Evolutionary conservation across 2,797 vertebrate species (phyloP), one percentile per base, ranked within the genome.

Genomic region (Trachurus trachurus): DNA sequence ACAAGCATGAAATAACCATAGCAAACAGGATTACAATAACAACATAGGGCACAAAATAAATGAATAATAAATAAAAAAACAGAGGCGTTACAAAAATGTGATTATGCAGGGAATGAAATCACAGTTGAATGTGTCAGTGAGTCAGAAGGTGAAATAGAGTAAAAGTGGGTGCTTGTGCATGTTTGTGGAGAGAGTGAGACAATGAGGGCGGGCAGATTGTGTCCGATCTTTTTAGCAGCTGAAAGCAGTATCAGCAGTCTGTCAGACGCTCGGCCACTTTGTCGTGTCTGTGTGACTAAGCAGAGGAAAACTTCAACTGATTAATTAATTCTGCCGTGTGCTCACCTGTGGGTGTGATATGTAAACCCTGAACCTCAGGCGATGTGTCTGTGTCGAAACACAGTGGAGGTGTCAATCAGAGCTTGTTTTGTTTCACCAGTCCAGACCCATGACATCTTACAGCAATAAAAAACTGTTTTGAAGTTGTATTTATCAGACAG

Each of bases 271-370:
- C 22, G 57, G 61, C 1, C 31, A 37, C 60, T 39, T 6, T 63
- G n/a, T 66, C 19, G 40, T 65, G 49, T 73, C 53, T 82, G 54
- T 66, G 54, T 74, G 81, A 76, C 63, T 73, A 66, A 73, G 50
- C 11, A 57, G 62, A 15, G 7, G 13, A 34, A 59, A 78, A 53
- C 64, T 50, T 63, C 16, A 68, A 45, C 44, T 62, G 6, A 2
- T 9, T 56, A 65, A 45, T 54, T 45, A 19, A 54, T 63, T 39
- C 40, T 50, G 15, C 59, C 29, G 5, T 17, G 37, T 49, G 26
- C 29, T 66, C 50, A 74, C 63, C 59, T 70, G 15, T 63, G 31
- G 26, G 26, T 63, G 69, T 70, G 47, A 40, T 15, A 16, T 54
- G 22, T 10, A 64, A 47, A 45, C 29, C 67, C 21, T 52, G 0